phyloP scores from a whole-genome alignment of 2,797 vertebrate genomes.

The Acanthopagrus latus region DNA sequence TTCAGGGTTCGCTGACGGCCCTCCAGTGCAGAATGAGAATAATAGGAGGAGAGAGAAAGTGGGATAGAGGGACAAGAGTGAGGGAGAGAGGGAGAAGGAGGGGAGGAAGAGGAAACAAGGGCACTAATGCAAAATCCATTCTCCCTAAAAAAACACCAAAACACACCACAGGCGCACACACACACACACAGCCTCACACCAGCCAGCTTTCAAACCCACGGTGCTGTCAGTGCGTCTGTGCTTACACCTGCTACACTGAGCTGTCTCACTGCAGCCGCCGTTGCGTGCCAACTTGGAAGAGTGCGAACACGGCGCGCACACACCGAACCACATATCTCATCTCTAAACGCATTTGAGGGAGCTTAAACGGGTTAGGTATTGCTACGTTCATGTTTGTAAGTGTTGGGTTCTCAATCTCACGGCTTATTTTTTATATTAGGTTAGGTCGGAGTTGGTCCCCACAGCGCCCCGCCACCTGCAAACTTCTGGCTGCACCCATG shows the following conservation, averaged over 20 bases:
- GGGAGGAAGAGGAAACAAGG: constrained; percentile 69
- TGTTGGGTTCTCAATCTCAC: constrained; percentile 29
- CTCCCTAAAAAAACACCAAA: constrained; percentile 56
- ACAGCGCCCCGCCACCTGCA: too few species aligned
- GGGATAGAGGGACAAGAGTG: constrained; percentile 55
- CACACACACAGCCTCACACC: constrained; percentile 15
- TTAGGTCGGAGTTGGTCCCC: constrained; percentile 13
- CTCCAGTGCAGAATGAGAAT: constrained; percentile 81
- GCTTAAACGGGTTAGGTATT: constrained; percentile 37
- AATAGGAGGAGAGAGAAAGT: constrained; percentile 76
- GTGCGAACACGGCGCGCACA: neutral
- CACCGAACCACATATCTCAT: neutral
- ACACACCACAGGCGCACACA: constrained; percentile 13
- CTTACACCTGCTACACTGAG: constrained; percentile 57
- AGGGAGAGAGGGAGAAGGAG: constrained; percentile 55
- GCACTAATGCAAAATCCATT: constrained; percentile 78
- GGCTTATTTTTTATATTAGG: constrained; percentile 1
- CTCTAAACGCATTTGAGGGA: neutral
- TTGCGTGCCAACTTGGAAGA: constrained; percentile 20
- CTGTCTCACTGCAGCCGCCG: constrained; percentile 28
- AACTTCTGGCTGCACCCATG: too few species aligned
- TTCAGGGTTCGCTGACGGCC: constrained; percentile 81
- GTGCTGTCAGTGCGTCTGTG: constrained; percentile 77
- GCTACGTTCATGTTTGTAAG: constrained; percentile 20
- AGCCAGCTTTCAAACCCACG: constrained; percentile 66